Evolutionary conservation across 2,113 vertebrate species (phyloP).

Genomic region (Echinops telfairi): DNA sequence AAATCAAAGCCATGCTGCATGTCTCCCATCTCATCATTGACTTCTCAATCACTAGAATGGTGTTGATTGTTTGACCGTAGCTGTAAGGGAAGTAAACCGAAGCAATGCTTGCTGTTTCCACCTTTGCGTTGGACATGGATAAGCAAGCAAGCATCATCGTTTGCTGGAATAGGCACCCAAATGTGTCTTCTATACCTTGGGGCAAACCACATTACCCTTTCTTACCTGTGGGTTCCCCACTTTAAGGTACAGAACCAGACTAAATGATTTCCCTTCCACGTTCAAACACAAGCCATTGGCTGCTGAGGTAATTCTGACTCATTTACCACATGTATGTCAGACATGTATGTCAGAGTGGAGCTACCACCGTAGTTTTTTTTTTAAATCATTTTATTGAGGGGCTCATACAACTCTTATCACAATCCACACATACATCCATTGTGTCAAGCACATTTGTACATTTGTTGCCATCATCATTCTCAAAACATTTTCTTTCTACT

Average conservation of each 20-base stretch:
- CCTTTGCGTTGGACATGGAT: too few relatives aligned
- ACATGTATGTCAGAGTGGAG: neutral
- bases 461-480: too few relatives aligned
- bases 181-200: neutral
- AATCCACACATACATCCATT: too few relatives aligned
- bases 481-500: too few relatives aligned
- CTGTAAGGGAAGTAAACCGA: neutral
- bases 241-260: constrained; percentile 3
- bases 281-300: neutral
- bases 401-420: too few relatives aligned
- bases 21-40: neutral
- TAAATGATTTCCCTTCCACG: constrained; percentile 28
- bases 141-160: neutral
- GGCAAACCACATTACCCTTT: neutral
- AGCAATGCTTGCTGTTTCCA: neutral
- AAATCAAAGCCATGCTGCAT: neutral
- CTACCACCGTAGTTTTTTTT: neutral
- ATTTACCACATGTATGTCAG: neutral
- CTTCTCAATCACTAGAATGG: neutral
- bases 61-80: neutral
- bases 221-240: neutral
- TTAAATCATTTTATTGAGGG: too few relatives aligned
- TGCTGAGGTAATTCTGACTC: neutral
- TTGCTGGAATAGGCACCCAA: neutral
- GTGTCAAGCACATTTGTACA: too few relatives aligned